Conservation (phyloP, 2,888 invertebrate genomes). For the Philopedon plagiatum region DNA sequence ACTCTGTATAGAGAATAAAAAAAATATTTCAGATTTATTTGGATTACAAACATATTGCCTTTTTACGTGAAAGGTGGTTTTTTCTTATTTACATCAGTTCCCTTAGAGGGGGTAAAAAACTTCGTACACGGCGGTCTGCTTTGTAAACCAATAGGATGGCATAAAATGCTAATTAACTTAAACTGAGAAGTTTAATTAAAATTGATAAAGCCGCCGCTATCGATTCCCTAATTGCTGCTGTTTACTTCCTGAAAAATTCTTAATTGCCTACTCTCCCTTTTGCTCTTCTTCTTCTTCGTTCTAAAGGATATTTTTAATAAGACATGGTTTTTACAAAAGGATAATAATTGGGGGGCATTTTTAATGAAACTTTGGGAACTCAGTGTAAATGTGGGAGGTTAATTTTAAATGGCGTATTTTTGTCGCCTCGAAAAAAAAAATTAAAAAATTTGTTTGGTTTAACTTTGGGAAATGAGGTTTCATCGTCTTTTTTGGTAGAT, state of each 20-base stretch:
- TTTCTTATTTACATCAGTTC: no score
- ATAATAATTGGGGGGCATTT: not conserved
- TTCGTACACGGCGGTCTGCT: not conserved
- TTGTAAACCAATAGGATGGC: not conserved
- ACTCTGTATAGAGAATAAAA: no score
- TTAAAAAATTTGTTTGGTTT: not conserved
- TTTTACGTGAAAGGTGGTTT: no score
- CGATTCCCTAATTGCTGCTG: conserved; percentile 26
- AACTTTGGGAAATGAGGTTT: no score
- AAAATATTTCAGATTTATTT: no score
- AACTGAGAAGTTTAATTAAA: conserved; percentile 29
- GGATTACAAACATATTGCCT: no score
- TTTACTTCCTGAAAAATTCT: conserved; percentile 27
- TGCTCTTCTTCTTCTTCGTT: not conserved
- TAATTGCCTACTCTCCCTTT: conserved; percentile 17
- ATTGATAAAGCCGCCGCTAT: conserved; percentile 27
- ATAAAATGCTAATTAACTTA: conserved; percentile 14
- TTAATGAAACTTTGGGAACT: not conserved
- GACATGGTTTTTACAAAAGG: not conserved
- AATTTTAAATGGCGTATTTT: not conserved
- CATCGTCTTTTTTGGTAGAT: no score
- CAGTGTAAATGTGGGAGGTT: not conserved
- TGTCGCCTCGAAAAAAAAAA: not conserved
- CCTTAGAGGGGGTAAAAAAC: no score
- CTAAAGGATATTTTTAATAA: not conserved